Conservation (phyloP, 2,888 invertebrate genomes). For the Biston betularia region DNA sequence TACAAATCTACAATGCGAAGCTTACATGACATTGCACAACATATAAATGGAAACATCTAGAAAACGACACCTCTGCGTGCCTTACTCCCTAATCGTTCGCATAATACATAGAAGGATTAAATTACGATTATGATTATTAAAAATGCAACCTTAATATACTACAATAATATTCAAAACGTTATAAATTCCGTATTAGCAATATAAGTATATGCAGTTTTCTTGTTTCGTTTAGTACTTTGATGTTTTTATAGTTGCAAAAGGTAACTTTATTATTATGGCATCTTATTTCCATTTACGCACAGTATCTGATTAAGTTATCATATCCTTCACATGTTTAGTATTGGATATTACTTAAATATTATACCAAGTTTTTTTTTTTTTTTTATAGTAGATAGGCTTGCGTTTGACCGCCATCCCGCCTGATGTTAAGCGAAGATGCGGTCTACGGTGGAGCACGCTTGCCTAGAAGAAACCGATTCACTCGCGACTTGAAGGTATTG, state of each 20-base stretch:
- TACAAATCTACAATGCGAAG: slow-evolving; percentile 80
- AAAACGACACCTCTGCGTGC: slow-evolving; percentile 71
- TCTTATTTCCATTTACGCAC: slow-evolving; percentile 46
- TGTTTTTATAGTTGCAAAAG: slow-evolving; percentile 47
- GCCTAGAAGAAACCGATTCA: too few relatives aligned
- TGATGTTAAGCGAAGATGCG: too few relatives aligned
- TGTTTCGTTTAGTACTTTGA: slow-evolving; percentile 24
- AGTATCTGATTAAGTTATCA: slow-evolving; percentile 50
- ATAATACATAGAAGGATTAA: slow-evolving; percentile 79
- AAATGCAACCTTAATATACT: slow-evolving; percentile 78
- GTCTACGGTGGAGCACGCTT: too few relatives aligned
- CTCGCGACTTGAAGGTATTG: too few relatives aligned
- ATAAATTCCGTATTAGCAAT: slow-evolving; percentile 60
- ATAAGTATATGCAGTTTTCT: slow-evolving; percentile 43
- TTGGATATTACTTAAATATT: slow-evolving; percentile 63
- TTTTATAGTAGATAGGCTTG: too few relatives aligned
- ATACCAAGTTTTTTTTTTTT: too few relatives aligned
- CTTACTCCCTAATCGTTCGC: slow-evolving; percentile 77
- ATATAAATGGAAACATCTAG: slow-evolving; percentile 79
- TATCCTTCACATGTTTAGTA: slow-evolving; percentile 61
- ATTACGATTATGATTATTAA: slow-evolving; percentile 80
- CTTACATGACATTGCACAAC: slow-evolving; percentile 81
- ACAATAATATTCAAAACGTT: slow-evolving; percentile 73
- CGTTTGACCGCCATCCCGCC: too few relatives aligned
- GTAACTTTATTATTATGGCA: slow-evolving; percentile 60